These are phyloP conservation scores for Leontocebus nigricollis DNA, from an alignment of 2,797 vertebrate species.

Conservation along the genomic window DNA sequence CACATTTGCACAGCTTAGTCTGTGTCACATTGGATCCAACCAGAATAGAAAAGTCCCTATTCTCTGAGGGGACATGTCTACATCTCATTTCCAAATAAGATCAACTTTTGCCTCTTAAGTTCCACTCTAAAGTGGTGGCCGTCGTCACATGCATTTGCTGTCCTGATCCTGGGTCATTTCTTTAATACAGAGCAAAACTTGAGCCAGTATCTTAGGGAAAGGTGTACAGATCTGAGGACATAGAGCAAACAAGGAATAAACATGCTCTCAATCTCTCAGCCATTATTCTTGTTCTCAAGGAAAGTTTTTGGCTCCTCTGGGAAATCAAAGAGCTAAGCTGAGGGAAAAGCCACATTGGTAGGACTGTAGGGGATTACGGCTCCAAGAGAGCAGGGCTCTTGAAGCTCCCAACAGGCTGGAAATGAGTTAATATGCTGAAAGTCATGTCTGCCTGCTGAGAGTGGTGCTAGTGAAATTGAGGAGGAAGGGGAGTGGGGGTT, in stretches of 20 bases:
- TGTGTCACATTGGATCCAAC: neutral
- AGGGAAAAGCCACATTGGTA: neutral
- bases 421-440: neutral
- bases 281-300: neutral
- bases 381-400: neutral
- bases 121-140: neutral
- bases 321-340: neutral
- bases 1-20: neutral
- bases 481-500: fast-evolving
- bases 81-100: neutral
- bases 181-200: neutral
- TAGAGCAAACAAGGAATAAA: neutral
- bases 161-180: neutral
- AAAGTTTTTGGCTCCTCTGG: neutral
- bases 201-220: neutral
- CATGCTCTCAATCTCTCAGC: neutral
- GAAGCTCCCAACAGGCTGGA: neutral
- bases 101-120: neutral
- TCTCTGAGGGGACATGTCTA: neutral
- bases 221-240: neutral
- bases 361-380: too few relatives aligned
- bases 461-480: too few relatives aligned
- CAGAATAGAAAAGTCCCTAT: neutral
- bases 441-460: neutral
- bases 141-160: neutral